Percentiles rank a stretch among this genome's conserved stretches.
phyloP scores from a whole-genome alignment of 2,888 invertebrate species.

The Lasioglossum morio region DNA sequence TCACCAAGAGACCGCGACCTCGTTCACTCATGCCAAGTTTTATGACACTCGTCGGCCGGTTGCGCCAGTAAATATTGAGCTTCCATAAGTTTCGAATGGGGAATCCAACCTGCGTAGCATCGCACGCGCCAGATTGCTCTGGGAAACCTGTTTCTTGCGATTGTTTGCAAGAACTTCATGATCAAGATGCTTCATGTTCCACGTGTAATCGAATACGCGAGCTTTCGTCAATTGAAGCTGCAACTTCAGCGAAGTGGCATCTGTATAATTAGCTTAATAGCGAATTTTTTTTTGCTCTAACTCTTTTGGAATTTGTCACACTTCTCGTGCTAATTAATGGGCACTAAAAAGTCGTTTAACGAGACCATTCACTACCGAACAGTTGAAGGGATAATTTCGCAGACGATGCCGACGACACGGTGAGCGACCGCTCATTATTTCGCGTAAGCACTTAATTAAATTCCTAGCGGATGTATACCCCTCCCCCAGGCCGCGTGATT shows the following conservation, averaged over 20 bases:
- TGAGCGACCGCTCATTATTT: slow-evolving; percentile 24
- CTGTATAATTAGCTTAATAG: background rate
- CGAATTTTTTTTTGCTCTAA: background rate
- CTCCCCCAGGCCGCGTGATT: slow-evolving; percentile 16
- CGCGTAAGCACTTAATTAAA: slow-evolving; percentile 43
- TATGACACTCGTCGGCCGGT: slow-evolving; percentile 17
- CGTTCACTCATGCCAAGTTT: slow-evolving; percentile 38
- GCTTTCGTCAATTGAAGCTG: background rate
- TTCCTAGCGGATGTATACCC: slow-evolving; percentile 8
- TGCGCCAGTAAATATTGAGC: slow-evolving; percentile 28
- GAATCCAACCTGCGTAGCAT: slow-evolving; percentile 11
- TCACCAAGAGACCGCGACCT: slow-evolving; percentile 32
- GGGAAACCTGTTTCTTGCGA: background rate
- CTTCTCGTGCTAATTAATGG: background rate
- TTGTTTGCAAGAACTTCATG: background rate
- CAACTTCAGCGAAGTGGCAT: background rate
- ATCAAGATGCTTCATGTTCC: background rate
- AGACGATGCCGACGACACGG: background rate
- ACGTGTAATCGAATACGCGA: too few species aligned
- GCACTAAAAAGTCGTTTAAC: background rate
- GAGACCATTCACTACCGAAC: background rate
- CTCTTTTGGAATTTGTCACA: too few species aligned
- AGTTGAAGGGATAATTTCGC: slow-evolving; percentile 1
- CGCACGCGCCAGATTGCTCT: background rate
- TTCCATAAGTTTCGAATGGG: background rate